Evolutionary conservation across 2,797 vertebrate species (phyloP).

Genomic region (Linurgus olivaceus): DNA sequence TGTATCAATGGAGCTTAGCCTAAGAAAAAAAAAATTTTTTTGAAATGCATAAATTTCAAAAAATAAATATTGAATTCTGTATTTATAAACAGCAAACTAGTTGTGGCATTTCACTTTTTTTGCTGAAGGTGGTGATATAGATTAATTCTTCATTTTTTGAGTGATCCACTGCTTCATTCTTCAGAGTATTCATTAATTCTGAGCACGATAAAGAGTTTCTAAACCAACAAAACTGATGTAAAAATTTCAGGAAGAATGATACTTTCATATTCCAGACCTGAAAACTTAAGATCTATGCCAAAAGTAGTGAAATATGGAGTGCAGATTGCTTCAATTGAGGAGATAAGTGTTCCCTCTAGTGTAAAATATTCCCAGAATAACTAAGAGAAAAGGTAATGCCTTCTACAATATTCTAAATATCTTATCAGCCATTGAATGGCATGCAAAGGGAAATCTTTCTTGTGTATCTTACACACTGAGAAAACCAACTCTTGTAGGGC

Average conservation of each 20-base stretch:
- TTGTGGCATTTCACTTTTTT: background rate
- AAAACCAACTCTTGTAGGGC: background rate
- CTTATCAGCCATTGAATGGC: background rate
- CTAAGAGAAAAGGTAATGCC: background rate
- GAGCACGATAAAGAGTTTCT: background rate
- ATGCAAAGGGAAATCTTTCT: background rate
- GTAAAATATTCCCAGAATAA: background rate
- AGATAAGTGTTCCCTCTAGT: background rate
- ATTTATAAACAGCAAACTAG: background rate
- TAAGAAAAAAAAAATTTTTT: constrained; percentile 60
- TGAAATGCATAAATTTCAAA: background rate
- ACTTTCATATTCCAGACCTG: background rate
- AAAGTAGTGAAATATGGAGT: background rate
- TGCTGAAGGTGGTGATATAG: background rate
- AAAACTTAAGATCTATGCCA: background rate
- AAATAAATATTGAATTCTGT: background rate
- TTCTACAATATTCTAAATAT: background rate
- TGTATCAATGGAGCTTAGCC: constrained; percentile 96
- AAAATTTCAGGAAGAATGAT: background rate
- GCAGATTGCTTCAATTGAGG: background rate
- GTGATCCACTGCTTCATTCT: background rate
- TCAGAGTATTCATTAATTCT: background rate
- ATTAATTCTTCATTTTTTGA: background rate
- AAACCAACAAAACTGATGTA: background rate
- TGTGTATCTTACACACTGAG: background rate